phyloP scores from a whole-genome alignment of 2,113 vertebrate species.

The Naja naja region DNA sequence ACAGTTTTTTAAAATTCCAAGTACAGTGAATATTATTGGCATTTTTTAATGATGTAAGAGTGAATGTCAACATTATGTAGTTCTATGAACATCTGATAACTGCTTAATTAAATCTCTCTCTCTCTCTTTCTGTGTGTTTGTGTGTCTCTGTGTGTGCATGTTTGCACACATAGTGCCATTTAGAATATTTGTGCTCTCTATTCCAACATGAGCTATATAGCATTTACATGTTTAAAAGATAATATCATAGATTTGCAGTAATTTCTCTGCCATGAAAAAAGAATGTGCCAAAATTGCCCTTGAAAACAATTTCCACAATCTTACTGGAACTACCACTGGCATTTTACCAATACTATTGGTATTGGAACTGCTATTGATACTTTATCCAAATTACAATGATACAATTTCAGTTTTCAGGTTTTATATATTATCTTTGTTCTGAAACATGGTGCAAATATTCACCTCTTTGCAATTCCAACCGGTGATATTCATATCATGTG shows the following conservation, averaged over 20 bases:
- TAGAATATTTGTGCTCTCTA: constrained; percentile 26
- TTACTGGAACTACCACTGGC: not conserved
- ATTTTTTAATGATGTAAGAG: constrained; percentile 44
- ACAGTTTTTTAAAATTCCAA: not conserved
- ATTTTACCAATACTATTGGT: not conserved
- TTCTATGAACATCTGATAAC: constrained; percentile 2
- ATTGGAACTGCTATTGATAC: not conserved
- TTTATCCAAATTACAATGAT: not conserved
- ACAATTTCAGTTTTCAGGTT: not conserved
- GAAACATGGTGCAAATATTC: not conserved
- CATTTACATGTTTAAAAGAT: not conserved
- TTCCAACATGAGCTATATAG: not conserved
- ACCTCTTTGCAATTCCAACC: not conserved
- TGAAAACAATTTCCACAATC: not conserved
- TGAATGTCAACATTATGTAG: not conserved
- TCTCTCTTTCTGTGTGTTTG: not conserved
- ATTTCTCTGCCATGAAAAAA: not conserved
- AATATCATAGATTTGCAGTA: constrained; percentile 1
- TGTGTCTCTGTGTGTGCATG: not conserved
- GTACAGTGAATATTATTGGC: not conserved
- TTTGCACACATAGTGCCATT: not conserved
- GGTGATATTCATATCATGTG: not conserved
- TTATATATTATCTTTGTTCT: not conserved
- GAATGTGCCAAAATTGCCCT: not conserved
- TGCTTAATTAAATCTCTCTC: constrained; percentile 27